Conservation (phyloP, 2,113 vertebrate genomes). For the Psilopogon haemacephalus region DNA sequence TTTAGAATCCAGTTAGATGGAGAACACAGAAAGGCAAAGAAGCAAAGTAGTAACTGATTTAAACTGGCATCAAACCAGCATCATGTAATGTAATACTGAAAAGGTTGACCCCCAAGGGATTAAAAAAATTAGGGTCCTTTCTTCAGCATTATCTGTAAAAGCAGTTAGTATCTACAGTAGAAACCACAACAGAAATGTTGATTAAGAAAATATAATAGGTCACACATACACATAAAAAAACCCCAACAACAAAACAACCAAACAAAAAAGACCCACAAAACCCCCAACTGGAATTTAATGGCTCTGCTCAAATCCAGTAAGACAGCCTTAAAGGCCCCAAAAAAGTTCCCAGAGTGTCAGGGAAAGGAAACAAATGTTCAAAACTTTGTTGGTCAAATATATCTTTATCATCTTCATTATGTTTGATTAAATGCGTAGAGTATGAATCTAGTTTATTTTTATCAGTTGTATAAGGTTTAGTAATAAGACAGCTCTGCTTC, state of each 20-base stretch:
- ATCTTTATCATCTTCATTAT: background rate
- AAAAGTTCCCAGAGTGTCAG: background rate
- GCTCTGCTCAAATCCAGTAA: too few relatives aligned
- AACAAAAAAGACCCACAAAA: too few relatives aligned
- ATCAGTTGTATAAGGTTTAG: background rate
- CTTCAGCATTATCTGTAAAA: too few relatives aligned
- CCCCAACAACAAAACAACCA: too few relatives aligned
- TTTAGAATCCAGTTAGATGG: background rate
- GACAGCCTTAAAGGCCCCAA: background rate
- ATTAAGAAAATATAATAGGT: too few relatives aligned
- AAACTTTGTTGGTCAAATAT: background rate
- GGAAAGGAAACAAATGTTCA: background rate
- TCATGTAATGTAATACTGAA: too few relatives aligned
- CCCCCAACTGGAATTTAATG: too few relatives aligned
- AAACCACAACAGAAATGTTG: too few relatives aligned
- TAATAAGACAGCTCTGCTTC: background rate
- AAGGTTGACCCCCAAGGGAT: too few relatives aligned
- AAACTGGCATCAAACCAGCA: background rate
- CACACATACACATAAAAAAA: too few relatives aligned
- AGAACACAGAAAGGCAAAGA: background rate
- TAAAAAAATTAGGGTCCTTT: too few relatives aligned
- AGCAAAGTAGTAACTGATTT: background rate
- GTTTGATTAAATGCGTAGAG: background rate
- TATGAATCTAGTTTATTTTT: background rate
- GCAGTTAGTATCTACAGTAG: too few relatives aligned